phyloP scores from a whole-genome alignment of 2,113 vertebrate species.

The Actinemys pallida region DNA sequence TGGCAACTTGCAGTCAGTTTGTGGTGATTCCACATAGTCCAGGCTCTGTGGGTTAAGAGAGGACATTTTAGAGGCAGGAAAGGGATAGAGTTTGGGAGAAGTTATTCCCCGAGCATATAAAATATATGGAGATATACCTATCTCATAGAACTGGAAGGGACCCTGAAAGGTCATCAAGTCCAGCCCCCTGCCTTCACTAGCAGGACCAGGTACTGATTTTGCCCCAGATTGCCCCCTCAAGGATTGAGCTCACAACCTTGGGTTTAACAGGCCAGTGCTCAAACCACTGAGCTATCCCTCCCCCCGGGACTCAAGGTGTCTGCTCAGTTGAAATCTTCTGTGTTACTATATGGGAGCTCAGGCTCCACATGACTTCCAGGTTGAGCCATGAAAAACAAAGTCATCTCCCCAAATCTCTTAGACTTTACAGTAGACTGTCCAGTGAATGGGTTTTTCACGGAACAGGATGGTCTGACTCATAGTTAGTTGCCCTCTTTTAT shows the following conservation, averaged over 20 bases:
- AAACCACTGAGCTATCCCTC: neutral
- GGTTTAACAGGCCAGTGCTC: no score
- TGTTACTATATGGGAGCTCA: neutral
- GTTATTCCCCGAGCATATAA: neutral
- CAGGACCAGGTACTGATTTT: no score
- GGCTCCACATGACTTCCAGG: no score
- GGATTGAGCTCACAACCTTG: no score
- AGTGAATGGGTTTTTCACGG: neutral
- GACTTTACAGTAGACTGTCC: neutral
- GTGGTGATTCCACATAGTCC: fast-evolving
- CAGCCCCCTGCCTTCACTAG: no score
- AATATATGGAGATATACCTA: no score
- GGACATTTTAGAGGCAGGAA: neutral
- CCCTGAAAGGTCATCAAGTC: no score
- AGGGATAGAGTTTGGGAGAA: neutral
- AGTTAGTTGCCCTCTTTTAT: neutral
- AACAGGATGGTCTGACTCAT: neutral
- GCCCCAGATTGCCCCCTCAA: no score
- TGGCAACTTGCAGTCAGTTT: neutral
- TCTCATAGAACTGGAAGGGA: no score
- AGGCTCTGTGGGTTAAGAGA: neutral
- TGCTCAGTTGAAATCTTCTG: neutral
- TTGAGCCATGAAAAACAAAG: neutral
- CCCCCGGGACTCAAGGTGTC: neutral
- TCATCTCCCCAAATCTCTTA: neutral